Base-by-base conservation (phyloP, 2,888 invertebrate genomes). In the Andrena trimmerana region DNA sequence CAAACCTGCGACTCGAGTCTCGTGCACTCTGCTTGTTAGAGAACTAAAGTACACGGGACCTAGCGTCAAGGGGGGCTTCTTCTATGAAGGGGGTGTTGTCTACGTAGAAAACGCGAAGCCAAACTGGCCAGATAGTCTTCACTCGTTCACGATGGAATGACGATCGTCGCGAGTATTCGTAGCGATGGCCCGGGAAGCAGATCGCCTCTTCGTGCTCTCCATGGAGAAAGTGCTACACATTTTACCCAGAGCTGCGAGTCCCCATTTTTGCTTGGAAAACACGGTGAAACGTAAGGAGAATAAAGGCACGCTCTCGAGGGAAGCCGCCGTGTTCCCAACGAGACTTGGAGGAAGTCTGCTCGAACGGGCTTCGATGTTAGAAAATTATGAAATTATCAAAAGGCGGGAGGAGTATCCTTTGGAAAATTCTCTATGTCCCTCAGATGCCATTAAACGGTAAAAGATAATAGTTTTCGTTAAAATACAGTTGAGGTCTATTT, bases 231-330 rank as follows among this genome's bases (percentile, higher is more conserved):
- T n/a, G 20, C 16, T 42, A 16, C 42, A 42, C 4, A 13, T 42
- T 42, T 42, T 42, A 16, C 42, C 42, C 42, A 5, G 10, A 52
- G 7, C 24, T 33, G 10, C 29, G 54, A 33, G 54, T 63, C 66
- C 59, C 36, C 27, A 42, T 2, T 59, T 16, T 33, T 24, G 13
- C 16, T 42, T 20, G 20, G 36, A 13, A 36, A n/a, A 20, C 42
- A 66, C 20, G 20, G 20, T 7, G 57, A 13, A 62, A 83, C 71
- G 72, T 27, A 62, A 68, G 36, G 80, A 27, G 54, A 76, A 76
- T 50, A 69, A 89, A 87, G 86, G 86, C 87, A 86, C 83, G 71
- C 81, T 85, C 83, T 85, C 75, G 75, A 82, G 75, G 84, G 76
- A 87, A 77, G 59, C 68, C 69, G n/a, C 60, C 62, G 42, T 70